Base-by-base conservation (phyloP, 2,113 vertebrate species). In the Tamias sibiricus region DNA sequence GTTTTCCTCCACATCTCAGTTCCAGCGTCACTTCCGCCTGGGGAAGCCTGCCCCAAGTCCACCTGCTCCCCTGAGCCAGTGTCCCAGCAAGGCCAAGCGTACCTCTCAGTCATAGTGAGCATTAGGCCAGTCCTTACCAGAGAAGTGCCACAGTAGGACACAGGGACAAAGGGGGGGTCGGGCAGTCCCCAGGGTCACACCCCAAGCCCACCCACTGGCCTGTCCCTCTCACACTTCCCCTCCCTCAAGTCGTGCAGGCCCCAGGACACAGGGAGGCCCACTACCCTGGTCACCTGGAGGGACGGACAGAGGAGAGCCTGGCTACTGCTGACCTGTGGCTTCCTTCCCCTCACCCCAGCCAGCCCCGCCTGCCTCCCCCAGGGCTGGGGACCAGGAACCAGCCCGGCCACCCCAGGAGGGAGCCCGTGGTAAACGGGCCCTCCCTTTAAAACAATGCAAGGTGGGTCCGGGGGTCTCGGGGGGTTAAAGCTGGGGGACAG, bases 271-370 rank as follows among this genome's bases (percentile, higher is more conserved):
- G 30, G 30, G 2, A 69, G 1, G 14, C 2, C 66, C 66, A 37
- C 32, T 22, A 54, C 40, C 54, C 26, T 3, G 44, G 44, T 13
- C 76, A 6, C 24, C 0, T 1, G 12, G 22, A 37, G 30, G 32
- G 20, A 7, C 7, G 2, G 5, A 44, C 68, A 57, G 69, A n/a
- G 28, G 62, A 28, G 11, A 54, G 24, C n/a, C 72, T 7, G 9
- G 32, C 89, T 10, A 0, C 2, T 0, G 22, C n/a, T 0, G 0
- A 3, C 37, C 66, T 13, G 4, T 1, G 0, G n/a, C 1, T 12
- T 12, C 19, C 64, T 5, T 11, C 12, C 3, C 72, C 47, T 32
- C 0, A 0, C 9, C 30, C n/a, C 12, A 9, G 30, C 28, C 11
- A 0, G 3, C 26, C 13, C 40, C 30, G 40, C 37, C 0, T 2